phyloP scores from a whole-genome alignment of 2,113 vertebrate species.

The Hoplias malabaricus region DNA sequence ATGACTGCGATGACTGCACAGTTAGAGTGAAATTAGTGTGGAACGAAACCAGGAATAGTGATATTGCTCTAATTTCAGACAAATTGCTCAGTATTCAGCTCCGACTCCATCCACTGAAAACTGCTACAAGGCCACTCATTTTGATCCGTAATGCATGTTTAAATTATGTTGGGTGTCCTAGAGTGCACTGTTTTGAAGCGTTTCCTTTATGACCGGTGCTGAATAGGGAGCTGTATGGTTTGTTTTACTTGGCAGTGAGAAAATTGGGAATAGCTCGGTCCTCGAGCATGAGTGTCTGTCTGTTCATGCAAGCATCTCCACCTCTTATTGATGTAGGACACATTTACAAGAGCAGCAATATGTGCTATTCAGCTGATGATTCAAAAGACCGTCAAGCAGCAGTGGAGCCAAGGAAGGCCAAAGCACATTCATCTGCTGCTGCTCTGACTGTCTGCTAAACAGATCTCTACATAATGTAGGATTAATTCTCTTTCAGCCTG shows the following conservation, averaged over 20 bases:
- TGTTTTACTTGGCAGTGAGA: conserved; percentile 43
- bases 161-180: conserved; percentile 28
- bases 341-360: conserved; percentile 40
- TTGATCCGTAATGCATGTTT: conserved; percentile 33
- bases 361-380: conserved; percentile 63
- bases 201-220: conserved; percentile 48
- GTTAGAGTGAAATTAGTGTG: not conserved
- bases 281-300: conserved; percentile 51
- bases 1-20: not conserved
- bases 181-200: conserved; percentile 40
- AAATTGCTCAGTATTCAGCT: conserved; percentile 42
- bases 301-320: conserved; percentile 61
- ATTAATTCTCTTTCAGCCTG: conserved; percentile 57
- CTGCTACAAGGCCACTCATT: conserved; percentile 46
- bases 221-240: conserved; percentile 50
- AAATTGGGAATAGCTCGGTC: conserved; percentile 42
- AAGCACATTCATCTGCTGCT: conserved; percentile 61
- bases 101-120: conserved; percentile 20
- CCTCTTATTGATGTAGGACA: conserved; percentile 51
- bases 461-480: conserved; percentile 48
- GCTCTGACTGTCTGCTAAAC: conserved; percentile 56
- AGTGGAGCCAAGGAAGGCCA: conserved; percentile 62
- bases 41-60: conserved; percentile 22
- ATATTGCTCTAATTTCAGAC: conserved; percentile 39
- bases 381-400: conserved; percentile 57